These are phyloP conservation scores for Drosophila seclusa DNA, from an alignment of 2,888 invertebrate species.

Conservation along the genomic window DNA sequence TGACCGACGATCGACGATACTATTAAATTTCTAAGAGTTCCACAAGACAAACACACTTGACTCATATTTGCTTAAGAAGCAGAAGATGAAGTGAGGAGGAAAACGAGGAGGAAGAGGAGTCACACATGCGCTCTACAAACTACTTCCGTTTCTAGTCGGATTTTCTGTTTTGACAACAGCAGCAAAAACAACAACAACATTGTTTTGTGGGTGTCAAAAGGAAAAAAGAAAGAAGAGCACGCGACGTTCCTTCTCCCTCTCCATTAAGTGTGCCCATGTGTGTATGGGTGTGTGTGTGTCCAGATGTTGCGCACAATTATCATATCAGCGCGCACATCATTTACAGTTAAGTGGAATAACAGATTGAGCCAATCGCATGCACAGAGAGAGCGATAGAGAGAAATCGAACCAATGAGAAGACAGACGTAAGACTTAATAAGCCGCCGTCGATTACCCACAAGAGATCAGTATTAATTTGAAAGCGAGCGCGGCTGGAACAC, in stretches of 20 bases:
- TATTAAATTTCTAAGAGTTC: conserved; percentile 48
- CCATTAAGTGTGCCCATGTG: conserved; percentile 3
- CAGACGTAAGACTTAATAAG: conserved; percentile 58
- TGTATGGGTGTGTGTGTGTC: conserved; percentile 29
- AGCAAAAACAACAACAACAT: conserved; percentile 51
- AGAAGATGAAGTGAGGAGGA: neutral
- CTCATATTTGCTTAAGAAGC: conserved; percentile 53
- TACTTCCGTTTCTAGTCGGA: conserved; percentile 63
- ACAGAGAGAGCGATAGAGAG: conserved; percentile 6
- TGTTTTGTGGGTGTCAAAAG: conserved; percentile 64
- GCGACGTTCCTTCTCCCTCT: conserved; percentile 53
- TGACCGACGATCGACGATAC: conserved; percentile 26
- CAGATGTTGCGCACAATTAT: conserved; percentile 78
- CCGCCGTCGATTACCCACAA: conserved; percentile 10
- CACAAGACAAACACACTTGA: conserved; percentile 58
- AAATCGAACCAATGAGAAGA: conserved; percentile 29
- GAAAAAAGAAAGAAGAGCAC: conserved; percentile 40
- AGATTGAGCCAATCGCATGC: conserved; percentile 62
- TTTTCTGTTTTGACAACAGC: conserved; percentile 66
- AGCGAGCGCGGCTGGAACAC: conserved; percentile 28
- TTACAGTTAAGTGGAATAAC: conserved; percentile 73
- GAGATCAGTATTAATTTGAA: conserved; percentile 55
- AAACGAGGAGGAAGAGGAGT: neutral
- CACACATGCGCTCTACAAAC: conserved; percentile 40
- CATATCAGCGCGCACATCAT: conserved; percentile 77